A percentile compares a stretch with the other conserved stretches of the same genome.
phyloP scores from a whole-genome alignment of 1,140 invertebrate genomes.

The Mamestra configurata region DNA sequence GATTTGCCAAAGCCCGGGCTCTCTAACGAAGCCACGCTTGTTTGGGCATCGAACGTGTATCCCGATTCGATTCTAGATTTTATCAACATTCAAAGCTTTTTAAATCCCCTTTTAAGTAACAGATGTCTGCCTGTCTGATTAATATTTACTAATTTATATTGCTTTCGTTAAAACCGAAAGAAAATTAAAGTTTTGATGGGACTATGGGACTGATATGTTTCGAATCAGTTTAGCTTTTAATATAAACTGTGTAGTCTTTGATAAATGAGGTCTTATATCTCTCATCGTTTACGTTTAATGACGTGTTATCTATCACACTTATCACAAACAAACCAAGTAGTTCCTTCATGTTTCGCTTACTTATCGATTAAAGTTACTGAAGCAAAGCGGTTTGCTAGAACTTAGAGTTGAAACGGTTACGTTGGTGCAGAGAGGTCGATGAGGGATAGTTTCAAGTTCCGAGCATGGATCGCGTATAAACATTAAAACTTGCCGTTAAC shows the following conservation, averaged over 20 bases:
- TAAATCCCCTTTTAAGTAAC: slow-evolving; percentile 30
- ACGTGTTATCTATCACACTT: background rate
- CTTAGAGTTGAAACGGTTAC: slow-evolving; percentile 16
- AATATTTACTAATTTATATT: background rate
- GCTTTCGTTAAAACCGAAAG: background rate
- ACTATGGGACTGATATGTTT: background rate
- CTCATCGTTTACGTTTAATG: background rate
- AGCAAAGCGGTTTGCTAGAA: slow-evolving; percentile 15
- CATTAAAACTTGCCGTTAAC: slow-evolving; percentile 64
- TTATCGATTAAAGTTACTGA: slow-evolving; percentile 36
- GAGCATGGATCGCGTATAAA: slow-evolving; percentile 43
- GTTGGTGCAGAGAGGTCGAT: slow-evolving; percentile 4
- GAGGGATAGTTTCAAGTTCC: slow-evolving; percentile 38
- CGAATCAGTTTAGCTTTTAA: background rate
- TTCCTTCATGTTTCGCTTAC: background rate
- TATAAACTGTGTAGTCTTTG: background rate
- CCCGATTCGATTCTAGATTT: slow-evolving; percentile 49
- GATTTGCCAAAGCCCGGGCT: slow-evolving; percentile 61
- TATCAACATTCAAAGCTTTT: slow-evolving; percentile 44
- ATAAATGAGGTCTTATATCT: background rate
- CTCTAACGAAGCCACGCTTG: slow-evolving; percentile 65
- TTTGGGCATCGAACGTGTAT: slow-evolving; percentile 55
- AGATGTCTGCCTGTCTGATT: background rate
- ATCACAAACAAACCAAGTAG: background rate
- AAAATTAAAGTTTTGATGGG: background rate